Percentiles rank a stretch among this genome's conserved stretches.
Evolutionary conservation across 2,888 invertebrate genomes (phyloP).

Genomic region (Phaonia tiefii): DNA sequence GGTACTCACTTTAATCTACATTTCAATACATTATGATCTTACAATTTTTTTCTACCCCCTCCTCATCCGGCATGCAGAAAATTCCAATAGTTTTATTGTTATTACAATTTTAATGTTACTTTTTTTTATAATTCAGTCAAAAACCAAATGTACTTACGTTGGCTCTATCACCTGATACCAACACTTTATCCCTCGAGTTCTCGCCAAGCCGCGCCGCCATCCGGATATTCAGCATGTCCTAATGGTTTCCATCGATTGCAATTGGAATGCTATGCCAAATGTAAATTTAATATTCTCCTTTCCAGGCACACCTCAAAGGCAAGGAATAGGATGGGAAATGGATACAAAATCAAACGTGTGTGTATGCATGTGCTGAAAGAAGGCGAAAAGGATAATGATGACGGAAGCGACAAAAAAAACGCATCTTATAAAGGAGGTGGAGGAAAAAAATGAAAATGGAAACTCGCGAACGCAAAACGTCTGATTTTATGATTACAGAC

Average conservation of each 20-base stretch:
- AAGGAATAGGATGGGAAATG: constrained; percentile 2
- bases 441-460: neutral
- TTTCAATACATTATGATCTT: constrained; percentile 30
- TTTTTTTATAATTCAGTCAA: constrained; percentile 33
- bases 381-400: constrained; percentile 42
- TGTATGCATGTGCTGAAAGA: constrained; percentile 21
- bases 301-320: constrained; percentile 19
- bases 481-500: constrained; percentile 67
- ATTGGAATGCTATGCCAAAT: constrained; percentile 61
- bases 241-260: constrained; percentile 66
- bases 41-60: constrained; percentile 16
- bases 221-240: constrained; percentile 52
- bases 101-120: constrained; percentile 61
- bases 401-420: neutral
- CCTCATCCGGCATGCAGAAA: constrained; percentile 9
- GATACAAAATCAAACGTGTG: constrained; percentile 56
- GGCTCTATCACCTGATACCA: constrained; percentile 13
- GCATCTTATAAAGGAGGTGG: neutral
- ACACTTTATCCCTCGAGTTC: too few relatives aligned
- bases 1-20: constrained; percentile 4
- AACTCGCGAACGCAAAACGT: constrained; percentile 59
- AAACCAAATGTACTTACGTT: constrained; percentile 18
- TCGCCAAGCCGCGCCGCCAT: neutral
- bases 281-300: constrained; percentile 63
- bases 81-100: constrained; percentile 64